phyloP scores from a whole-genome alignment of 2,113 vertebrate species.

The Enhydra lutris region DNA sequence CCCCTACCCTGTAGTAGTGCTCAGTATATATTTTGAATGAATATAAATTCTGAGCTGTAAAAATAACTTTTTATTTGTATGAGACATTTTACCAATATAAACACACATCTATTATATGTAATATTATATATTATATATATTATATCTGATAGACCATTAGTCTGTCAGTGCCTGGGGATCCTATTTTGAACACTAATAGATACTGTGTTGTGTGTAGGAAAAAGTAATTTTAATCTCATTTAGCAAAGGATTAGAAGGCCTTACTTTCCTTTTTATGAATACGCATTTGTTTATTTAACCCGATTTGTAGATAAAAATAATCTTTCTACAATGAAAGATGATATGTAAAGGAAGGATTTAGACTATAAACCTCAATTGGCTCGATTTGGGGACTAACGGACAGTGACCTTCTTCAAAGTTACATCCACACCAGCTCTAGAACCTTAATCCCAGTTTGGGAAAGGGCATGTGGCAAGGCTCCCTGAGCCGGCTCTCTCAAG shows the following conservation, averaged over 20 bases:
- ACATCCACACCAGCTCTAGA: background rate
- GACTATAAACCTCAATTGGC: background rate
- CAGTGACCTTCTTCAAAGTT: background rate
- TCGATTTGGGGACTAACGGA: background rate
- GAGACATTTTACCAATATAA: background rate
- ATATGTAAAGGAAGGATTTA: background rate
- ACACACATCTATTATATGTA: background rate
- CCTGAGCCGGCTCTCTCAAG: background rate
- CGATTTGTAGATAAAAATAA: background rate
- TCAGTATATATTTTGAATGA: background rate
- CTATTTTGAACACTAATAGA: background rate
- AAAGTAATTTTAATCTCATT: background rate
- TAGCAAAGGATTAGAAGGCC: background rate
- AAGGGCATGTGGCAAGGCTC: background rate
- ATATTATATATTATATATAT: background rate
- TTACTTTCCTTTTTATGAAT: background rate
- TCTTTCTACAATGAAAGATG: background rate
- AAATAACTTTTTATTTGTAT: constrained; percentile 1
- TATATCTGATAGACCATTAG: background rate
- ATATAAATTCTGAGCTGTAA: background rate
- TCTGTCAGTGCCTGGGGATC: background rate
- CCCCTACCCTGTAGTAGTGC: background rate
- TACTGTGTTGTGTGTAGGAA: background rate
- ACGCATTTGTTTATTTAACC: background rate
- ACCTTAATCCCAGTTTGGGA: background rate